phyloP scores from a whole-genome alignment of 1,140 invertebrate genomes.

The Drosophila kepulauana region DNA sequence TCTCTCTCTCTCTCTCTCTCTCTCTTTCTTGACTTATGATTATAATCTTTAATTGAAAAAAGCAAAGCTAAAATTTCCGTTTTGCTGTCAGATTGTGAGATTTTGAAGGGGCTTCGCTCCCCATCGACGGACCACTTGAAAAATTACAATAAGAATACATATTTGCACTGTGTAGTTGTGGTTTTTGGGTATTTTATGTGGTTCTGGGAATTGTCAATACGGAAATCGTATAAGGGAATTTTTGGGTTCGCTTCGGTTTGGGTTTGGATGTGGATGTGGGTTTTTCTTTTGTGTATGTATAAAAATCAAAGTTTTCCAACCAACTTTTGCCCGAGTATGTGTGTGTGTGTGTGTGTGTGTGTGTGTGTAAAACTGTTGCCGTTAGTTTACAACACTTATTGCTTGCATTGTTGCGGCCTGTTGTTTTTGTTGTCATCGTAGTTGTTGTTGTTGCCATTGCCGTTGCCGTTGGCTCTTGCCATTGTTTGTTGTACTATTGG shows the following conservation, averaged over 20 bases:
- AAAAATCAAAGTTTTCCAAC: slow-evolving; percentile 13
- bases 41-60: slow-evolving; percentile 13
- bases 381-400: slow-evolving; percentile 58
- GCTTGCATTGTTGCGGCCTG: slow-evolving; percentile 50
- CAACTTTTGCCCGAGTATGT: slow-evolving; percentile 3
- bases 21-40: not conserved
- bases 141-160: slow-evolving; percentile 6
- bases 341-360: slow-evolving; percentile 24
- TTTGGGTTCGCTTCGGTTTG: slow-evolving; percentile 1
- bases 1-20: not conserved
- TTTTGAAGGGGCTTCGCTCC: not conserved
- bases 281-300: not conserved
- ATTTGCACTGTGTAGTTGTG: slow-evolving; percentile 7
- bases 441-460: slow-evolving; percentile 3
- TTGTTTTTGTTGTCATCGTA: slow-evolving; percentile 5
- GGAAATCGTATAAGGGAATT: slow-evolving; percentile 30
- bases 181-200: slow-evolving; percentile 15
- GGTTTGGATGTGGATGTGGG: not conserved
- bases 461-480: slow-evolving; percentile 38
- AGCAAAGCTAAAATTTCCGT: not conserved
- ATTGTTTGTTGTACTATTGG: slow-evolving; percentile 50
- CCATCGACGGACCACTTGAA: not conserved
- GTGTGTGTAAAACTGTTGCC: slow-evolving; percentile 34
- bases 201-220: slow-evolving; percentile 29
- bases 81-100: no score